phyloP scores from a whole-genome alignment of 2,113 vertebrate species.

The Geococcyx californianus region DNA sequence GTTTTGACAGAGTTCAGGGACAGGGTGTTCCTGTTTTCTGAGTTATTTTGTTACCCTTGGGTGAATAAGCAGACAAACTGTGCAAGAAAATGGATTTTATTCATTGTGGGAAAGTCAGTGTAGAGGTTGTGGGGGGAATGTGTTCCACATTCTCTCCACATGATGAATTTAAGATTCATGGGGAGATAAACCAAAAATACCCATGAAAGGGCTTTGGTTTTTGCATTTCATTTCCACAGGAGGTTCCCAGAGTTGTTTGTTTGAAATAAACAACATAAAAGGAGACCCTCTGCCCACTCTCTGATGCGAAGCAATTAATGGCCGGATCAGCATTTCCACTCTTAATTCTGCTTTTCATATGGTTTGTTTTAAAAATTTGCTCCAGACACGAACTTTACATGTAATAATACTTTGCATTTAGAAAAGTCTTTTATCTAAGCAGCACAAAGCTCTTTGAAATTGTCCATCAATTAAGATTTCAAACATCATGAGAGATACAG shows the following conservation, averaged over 20 bases:
- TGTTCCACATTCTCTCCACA: constrained; percentile 51
- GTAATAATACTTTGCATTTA: constrained; percentile 11
- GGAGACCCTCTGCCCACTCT: constrained; percentile 21
- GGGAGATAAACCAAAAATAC: constrained; percentile 58
- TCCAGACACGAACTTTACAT: constrained; percentile 30
- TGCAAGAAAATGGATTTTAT: constrained; percentile 45
- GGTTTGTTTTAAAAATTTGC: constrained; percentile 54
- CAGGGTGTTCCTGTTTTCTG: constrained; percentile 42
- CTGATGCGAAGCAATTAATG: constrained; percentile 12
- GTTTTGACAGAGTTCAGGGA: constrained; percentile 18
- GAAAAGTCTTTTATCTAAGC: constrained; percentile 38
- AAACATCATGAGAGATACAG: neutral
- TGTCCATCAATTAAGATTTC: neutral
- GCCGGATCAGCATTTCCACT: constrained; percentile 28
- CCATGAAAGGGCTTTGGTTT: constrained; percentile 48
- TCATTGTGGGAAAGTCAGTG: constrained; percentile 47
- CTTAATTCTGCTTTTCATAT: constrained; percentile 49
- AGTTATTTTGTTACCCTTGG: constrained; percentile 36
- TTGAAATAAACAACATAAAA: constrained; percentile 57
- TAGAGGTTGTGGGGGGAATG: neutral
- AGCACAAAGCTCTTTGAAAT: constrained; percentile 10
- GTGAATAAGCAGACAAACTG: constrained; percentile 26
- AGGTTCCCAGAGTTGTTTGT: constrained; percentile 49
- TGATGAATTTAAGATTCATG: constrained; percentile 54
- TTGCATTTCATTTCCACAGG: constrained; percentile 43